Evolutionary conservation across 2,888 invertebrate genomes (phyloP), one percentile per base, ranked within the genome.

Genomic region (Drosophila atroscutellata): DNA sequence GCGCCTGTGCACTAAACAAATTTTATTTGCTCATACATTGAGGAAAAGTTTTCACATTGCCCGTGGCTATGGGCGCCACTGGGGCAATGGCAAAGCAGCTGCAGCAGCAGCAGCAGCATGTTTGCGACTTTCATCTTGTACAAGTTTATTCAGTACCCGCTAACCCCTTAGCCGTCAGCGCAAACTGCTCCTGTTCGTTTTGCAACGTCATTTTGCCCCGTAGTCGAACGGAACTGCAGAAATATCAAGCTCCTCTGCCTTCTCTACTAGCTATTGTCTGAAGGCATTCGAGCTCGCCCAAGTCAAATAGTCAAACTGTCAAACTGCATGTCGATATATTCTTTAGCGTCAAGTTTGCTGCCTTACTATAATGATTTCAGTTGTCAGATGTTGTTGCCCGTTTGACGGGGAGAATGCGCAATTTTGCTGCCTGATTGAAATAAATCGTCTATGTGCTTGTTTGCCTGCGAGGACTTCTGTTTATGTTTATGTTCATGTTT

Each of bases 221-320:
- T 20, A 57, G 49, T 57, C 72, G 45, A 36, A 50, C 45, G 61
- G 52, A 63, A 63, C 66, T 62, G 47, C 47, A 51, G 36, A 67
- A 67, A 67, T 55, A 50, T 55, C 34, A n/a, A 34, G 32, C 20
- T 67, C 52, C 36, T 52, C 36, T 32, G n/a, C 37, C 54, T 13
- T 18, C 9, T 18, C 49, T 59, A 58, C 47, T 32, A 37, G 55
- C 74, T 55, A 58, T 49, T 68, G 80, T 76, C 79, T 77, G 66
- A 47, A 56, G 72, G 77, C 74, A 73, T 77, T 77, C 70, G 70
- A 70, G 77, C 74, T 66, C 71, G 80, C 77, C 89, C 79, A 89
- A 85, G 87, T 86, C 85, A 86, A 89, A 86, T 80, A 89, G 85
- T 86, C 89, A 84, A 89, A 89, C 89, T 85, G 85, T 85, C 85